These are phyloP conservation scores for Chamaea fasciata DNA, from an alignment of 2,113 vertebrate species.

Conservation along the genomic window DNA sequence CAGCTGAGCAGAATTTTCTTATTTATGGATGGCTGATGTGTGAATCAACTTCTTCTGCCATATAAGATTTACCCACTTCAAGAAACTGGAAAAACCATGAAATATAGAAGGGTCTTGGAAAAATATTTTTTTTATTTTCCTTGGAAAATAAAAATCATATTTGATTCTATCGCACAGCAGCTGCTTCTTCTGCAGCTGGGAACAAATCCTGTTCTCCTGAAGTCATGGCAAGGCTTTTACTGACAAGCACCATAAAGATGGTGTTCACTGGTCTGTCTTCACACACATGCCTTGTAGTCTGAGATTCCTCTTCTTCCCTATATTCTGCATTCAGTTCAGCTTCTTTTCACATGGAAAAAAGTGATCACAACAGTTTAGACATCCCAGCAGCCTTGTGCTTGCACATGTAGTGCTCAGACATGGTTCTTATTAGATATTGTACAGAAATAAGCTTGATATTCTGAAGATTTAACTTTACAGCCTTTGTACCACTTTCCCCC, in stretches of 20 bases:
- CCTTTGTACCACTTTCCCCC: not conserved
- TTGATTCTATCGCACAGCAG: not conserved
- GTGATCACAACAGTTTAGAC: not conserved
- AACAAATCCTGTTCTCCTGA: not conserved
- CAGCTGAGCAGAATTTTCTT: not conserved
- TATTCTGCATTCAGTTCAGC: not conserved
- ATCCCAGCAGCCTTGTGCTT: not conserved
- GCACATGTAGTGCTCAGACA: not conserved
- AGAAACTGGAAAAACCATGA: not conserved
- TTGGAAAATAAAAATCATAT: not conserved
- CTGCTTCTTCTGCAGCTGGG: not conserved
- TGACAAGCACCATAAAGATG: not conserved
- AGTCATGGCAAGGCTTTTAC: not conserved
- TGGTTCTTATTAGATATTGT: not conserved
- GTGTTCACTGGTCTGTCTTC: not conserved
- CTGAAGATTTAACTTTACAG: not conserved
- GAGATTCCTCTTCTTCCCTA: not conserved
- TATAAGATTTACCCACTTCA: not conserved
- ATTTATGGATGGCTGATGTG: not conserved
- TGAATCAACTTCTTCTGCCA: not conserved
- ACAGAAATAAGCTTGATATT: not conserved
- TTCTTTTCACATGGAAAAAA: not conserved
- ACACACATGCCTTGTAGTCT: not conserved
- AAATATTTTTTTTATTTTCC: not conserved
- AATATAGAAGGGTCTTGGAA: not conserved